These are phyloP conservation scores for Sitta carolinensis DNA, from an alignment of 2,797 vertebrate species.

Conservation along the genomic window DNA sequence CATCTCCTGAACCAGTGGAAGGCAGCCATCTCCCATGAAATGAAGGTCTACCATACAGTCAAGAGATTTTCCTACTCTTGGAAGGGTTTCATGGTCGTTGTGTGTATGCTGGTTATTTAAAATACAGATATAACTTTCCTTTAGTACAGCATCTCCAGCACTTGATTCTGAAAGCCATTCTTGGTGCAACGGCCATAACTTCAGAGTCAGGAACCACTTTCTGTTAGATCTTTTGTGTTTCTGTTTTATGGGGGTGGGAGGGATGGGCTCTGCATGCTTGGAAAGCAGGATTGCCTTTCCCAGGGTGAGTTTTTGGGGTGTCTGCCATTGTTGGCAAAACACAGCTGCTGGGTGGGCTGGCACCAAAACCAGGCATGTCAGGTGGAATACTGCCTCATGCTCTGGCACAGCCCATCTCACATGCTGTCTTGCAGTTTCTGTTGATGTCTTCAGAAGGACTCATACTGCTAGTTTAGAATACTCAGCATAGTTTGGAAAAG, in stretches of 20 bases:
- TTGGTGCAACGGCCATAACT: neutral
- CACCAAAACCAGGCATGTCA: accelerated
- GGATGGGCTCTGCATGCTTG: neutral
- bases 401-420: neutral
- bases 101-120: neutral
- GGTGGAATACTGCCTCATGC: neutral
- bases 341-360: neutral
- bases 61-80: neutral
- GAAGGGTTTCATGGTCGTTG: neutral
- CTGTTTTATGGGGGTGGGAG: neutral
- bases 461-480: neutral
- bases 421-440: neutral
- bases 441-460: neutral
- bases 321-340: accelerated
- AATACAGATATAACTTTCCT: neutral
- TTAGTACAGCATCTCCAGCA: neutral
- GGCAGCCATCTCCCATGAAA: accelerated
- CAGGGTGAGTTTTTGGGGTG: accelerated
- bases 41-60: neutral
- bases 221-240: neutral
- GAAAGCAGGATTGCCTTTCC: neutral
- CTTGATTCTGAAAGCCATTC: neutral
- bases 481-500: neutral
- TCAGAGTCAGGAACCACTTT: neutral
- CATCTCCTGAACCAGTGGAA: neutral